These are phyloP conservation scores for Ophonus ardosiacus DNA, from an alignment of 2,888 invertebrate species.

Conservation along the genomic window DNA sequence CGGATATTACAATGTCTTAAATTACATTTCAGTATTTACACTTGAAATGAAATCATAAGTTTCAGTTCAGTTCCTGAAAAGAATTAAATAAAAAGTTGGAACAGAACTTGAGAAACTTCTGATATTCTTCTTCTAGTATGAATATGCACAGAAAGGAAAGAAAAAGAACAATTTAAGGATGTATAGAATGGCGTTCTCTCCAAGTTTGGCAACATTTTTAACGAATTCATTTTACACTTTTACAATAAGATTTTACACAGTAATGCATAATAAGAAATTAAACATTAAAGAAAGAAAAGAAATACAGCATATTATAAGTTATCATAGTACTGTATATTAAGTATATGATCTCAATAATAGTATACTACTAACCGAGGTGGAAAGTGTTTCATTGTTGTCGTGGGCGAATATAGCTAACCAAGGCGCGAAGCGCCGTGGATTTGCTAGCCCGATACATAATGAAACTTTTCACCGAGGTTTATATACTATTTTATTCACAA, in stretches of 20 bases:
- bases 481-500: too few relatives aligned
- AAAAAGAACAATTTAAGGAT: neutral
- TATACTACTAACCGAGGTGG: too few relatives aligned
- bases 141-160: conserved; percentile 27
- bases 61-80: conserved; percentile 7
- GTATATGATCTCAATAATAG: too few relatives aligned
- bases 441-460: too few relatives aligned
- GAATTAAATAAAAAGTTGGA: conserved; percentile 34
- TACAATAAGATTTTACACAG: neutral
- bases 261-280: neutral
- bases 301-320: neutral
- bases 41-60: conserved; percentile 32
- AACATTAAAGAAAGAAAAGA: neutral
- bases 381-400: too few relatives aligned
- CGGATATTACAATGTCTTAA: neutral
- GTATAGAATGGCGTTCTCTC: conserved; percentile 22
- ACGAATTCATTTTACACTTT: neutral
- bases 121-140: conserved; percentile 27
- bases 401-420: too few relatives aligned
- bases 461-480: too few relatives aligned
- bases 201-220: conserved; percentile 19
- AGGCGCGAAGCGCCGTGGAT: too few relatives aligned
- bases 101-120: conserved; percentile 7
- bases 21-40: conserved; percentile 42
- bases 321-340: neutral